Percentiles rank a stretch among this genome's conserved stretches.
phyloP scores from a whole-genome alignment of 92 coral and sea anemone genomes.

The Palythoa grandiflora region DNA sequence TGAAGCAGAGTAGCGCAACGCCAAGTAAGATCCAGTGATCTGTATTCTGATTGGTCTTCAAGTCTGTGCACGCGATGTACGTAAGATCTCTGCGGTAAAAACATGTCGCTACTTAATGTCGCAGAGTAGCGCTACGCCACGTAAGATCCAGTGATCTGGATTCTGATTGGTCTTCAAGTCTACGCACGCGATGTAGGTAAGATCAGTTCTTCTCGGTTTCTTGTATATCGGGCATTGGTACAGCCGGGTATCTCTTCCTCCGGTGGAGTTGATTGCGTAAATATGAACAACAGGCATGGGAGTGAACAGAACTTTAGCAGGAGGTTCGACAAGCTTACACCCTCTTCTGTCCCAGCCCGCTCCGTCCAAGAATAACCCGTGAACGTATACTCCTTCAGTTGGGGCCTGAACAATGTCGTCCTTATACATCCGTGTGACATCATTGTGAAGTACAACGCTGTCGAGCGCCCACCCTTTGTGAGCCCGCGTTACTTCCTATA shows the following conservation, averaged over 20 bases:
- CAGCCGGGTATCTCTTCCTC: constrained; percentile 93
- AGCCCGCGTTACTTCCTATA: constrained; percentile 97
- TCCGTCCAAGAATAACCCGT: constrained; percentile 93
- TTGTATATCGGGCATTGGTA: constrained; percentile 99
- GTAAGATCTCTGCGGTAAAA: not conserved
- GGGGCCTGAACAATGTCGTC: constrained; percentile 97
- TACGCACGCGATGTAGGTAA: constrained; percentile 96
- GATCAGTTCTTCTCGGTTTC: constrained; percentile 96
- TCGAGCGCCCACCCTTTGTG: constrained; percentile 99
- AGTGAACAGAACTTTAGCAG: constrained; percentile 94
- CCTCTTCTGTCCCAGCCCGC: constrained; percentile 99
- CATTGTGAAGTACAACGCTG: constrained; percentile 96
- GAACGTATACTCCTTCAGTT: constrained; percentile 95
- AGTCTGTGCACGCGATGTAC: not conserved
- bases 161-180: constrained; percentile 98
- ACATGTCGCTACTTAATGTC: constrained; percentile 79
- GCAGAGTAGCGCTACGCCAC: constrained; percentile 98
- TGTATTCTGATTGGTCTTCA: constrained; percentile 98
- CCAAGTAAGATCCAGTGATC: constrained; percentile 99
- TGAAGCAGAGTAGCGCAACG: constrained; percentile 94
- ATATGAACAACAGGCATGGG: constrained; percentile 97
- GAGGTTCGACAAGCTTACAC: constrained; percentile 92
- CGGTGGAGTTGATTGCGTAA: constrained; percentile 97
- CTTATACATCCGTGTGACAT: constrained; percentile 94
- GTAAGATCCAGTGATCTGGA: constrained; percentile 99